phyloP scores from a whole-genome alignment of 2,797 vertebrate species.

The Percopsis omiscomaycus region DNA sequence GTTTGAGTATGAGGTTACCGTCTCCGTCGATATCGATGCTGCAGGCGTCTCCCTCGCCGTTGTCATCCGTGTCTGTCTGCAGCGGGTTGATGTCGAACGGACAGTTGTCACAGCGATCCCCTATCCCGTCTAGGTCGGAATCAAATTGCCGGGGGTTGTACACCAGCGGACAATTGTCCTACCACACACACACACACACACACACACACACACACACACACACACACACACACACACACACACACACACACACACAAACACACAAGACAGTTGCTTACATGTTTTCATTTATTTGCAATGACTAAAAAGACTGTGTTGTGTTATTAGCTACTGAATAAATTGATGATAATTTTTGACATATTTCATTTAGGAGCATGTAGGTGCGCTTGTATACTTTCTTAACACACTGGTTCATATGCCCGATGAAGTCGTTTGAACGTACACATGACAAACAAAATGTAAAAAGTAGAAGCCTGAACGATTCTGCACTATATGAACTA shows the following conservation, averaged over 20 bases:
- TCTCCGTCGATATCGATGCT: constrained; percentile 96
- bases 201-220: neutral
- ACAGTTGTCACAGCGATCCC: constrained; percentile 95
- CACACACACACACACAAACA: neutral
- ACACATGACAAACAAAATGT: too few species aligned
- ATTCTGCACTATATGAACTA: neutral
- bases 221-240: neutral
- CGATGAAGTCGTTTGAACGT: too few species aligned
- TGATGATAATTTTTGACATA: too few species aligned
- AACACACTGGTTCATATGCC: too few species aligned
- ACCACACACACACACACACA: constrained; percentile 14
- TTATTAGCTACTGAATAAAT: too few species aligned
- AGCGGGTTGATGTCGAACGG: constrained; percentile 91
- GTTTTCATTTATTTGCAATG: neutral
- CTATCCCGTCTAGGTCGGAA: constrained; percentile 92
- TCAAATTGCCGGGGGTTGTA: constrained; percentile 95
- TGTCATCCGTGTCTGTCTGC: constrained; percentile 91
- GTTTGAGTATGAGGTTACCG: constrained; percentile 68
- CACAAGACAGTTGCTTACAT: neutral
- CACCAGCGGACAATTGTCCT: constrained; percentile 95
- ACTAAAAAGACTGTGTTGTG: too few species aligned
- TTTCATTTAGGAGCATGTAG: too few species aligned
- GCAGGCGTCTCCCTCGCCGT: constrained; percentile 94
- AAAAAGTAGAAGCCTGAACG: too few species aligned
- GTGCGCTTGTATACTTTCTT: too few species aligned